Percentiles rank a stretch among this genome's conserved stretches.
These are phyloP conservation scores for Drosophila trichaetosa DNA, from an alignment of 2,888 invertebrate genomes.

Conservation along the genomic window DNA sequence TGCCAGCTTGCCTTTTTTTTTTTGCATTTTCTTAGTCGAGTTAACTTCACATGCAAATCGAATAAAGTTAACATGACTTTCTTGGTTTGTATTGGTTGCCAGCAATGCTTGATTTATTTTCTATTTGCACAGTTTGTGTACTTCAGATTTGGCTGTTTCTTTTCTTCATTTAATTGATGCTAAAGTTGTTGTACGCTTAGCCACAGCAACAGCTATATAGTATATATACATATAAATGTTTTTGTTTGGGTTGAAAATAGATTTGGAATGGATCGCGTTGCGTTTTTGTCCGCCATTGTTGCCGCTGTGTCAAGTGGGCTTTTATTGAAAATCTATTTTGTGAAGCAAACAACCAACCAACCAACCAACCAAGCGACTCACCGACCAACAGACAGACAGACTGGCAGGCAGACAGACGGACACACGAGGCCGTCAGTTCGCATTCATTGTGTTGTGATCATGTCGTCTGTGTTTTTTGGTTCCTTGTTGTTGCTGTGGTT, in stretches of 20 bases:
- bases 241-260: slow-evolving; percentile 77
- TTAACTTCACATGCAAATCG: background rate
- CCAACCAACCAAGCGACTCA: background rate
- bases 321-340: slow-evolving; percentile 80
- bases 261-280: slow-evolving; percentile 64
- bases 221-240: slow-evolving; percentile 26
- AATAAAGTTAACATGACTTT: background rate
- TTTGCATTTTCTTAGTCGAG: background rate
- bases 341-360: slow-evolving; percentile 30
- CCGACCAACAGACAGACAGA: slow-evolving; percentile 17
- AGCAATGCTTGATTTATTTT: background rate
- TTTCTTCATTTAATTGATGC: background rate
- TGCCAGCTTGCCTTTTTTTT: background rate
- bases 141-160: background rate
- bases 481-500: slow-evolving; percentile 13
- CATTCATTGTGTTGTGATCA: slow-evolving; percentile 63
- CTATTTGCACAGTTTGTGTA: background rate
- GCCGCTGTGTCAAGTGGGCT: slow-evolving; percentile 64
- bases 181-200: slow-evolving; percentile 15
- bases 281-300: slow-evolving; percentile 56
- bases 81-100: background rate
- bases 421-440: slow-evolving; percentile 36
- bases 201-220: slow-evolving; percentile 1
- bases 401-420: background rate
- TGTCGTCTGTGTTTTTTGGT: slow-evolving; percentile 43